phyloP scores from a whole-genome alignment of 2,797 vertebrate species.

The Saguinus oedipus region DNA sequence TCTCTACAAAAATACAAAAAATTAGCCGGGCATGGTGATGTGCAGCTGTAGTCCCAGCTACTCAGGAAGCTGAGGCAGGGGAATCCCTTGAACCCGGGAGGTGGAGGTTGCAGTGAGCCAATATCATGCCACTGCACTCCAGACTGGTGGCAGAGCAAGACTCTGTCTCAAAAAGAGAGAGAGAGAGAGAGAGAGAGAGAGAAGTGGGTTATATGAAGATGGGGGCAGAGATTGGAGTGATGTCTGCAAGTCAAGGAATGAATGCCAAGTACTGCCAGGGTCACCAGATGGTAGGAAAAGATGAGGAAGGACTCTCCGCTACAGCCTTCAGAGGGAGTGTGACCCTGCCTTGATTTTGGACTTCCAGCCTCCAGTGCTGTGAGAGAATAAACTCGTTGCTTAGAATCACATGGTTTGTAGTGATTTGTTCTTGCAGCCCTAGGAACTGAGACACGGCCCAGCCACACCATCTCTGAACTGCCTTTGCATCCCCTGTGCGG shows the following conservation, averaged over 20 bases:
- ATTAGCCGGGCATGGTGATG: rapidly evolving
- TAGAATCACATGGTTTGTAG: background rate
- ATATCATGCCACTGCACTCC: rapidly evolving
- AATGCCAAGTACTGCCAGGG: background rate
- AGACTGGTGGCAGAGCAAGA: too few relatives aligned
- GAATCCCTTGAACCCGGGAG: too few relatives aligned
- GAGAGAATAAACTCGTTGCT: background rate
- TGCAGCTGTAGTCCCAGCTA: too few relatives aligned
- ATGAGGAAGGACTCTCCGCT: background rate
- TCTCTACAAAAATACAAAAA: too few relatives aligned
- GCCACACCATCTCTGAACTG: background rate
- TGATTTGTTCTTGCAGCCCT: background rate
- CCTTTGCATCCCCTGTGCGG: background rate
- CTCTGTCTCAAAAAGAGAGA: too few relatives aligned
- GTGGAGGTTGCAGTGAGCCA: too few relatives aligned
- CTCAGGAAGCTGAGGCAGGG: too few relatives aligned
- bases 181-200: background rate
- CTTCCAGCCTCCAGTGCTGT: background rate
- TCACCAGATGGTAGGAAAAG: background rate
- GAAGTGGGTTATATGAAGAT: background rate
- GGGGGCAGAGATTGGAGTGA: background rate
- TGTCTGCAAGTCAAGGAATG: background rate
- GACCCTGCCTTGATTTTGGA: background rate
- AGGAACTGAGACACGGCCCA: background rate
- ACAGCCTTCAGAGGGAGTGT: background rate